Conservation (phyloP, 2,888 invertebrate genomes). For the Bombylius discolor region DNA sequence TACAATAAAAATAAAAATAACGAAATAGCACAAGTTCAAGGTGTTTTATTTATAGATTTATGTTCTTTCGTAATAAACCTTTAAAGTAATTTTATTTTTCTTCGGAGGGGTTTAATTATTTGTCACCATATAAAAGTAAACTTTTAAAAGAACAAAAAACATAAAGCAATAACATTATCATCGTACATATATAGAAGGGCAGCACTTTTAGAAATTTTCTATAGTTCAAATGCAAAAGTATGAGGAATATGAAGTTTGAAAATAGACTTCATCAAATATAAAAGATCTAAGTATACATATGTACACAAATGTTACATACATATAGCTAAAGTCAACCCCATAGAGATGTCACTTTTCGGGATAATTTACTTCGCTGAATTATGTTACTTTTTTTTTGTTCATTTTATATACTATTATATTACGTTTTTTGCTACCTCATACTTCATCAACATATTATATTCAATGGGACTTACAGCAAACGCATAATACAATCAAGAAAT, state of each 20-base stretch:
- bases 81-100: constrained; percentile 35
- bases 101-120: constrained; percentile 12
- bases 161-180: too few species aligned
- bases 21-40: constrained; percentile 4
- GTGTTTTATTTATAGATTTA: constrained; percentile 28
- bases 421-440: not conserved
- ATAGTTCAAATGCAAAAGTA: too few species aligned
- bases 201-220: too few species aligned
- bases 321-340: not conserved
- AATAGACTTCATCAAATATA: too few species aligned
- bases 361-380: constrained; percentile 11
- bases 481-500: constrained; percentile 9
- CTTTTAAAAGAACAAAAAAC: too few species aligned
- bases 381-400: constrained; percentile 7
- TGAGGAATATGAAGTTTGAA: too few species aligned
- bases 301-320: too few species aligned
- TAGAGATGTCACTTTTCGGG: constrained; percentile 8
- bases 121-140: constrained; percentile 5
- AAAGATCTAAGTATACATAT: too few species aligned
- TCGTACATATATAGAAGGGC: too few species aligned
- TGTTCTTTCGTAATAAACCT: constrained; percentile 37
- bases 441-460: not conserved
- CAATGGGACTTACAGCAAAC: not conserved
- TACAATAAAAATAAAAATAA: too few species aligned
- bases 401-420: not conserved